Conservation (phyloP, 64 coral and sea anemone genomes). For the Dendronephthya gigantea region DNA sequence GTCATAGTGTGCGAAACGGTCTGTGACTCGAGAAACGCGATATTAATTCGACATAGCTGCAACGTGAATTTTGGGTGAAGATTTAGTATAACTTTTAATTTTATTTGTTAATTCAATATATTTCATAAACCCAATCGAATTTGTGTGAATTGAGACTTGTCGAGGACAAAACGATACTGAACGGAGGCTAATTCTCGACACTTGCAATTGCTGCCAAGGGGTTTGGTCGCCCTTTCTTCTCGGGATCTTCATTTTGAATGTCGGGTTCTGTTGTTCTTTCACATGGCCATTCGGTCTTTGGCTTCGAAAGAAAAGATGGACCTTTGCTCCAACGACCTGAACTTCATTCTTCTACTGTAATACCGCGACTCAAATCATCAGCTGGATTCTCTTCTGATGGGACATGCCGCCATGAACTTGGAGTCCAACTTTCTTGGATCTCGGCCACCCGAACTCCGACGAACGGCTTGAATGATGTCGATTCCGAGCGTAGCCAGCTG, state of each 20-base stretch:
- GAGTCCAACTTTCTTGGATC: conserved; percentile 18
- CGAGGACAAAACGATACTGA: too few species aligned
- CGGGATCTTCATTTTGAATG: neutral
- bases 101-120: too few species aligned
- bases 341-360: neutral
- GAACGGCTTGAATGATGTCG: conserved; percentile 12
- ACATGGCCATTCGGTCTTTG: conserved; percentile 14
- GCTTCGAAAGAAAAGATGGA: neutral
- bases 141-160: too few species aligned
- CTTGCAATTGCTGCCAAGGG: neutral
- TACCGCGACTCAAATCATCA: conserved; percentile 27
- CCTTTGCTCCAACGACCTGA: conserved; percentile 26
- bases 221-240: too few species aligned
- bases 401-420: neutral
- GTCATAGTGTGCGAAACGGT: too few species aligned
- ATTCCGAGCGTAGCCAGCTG: conserved; percentile 13
- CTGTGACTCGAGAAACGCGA: too few species aligned
- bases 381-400: conserved; percentile 22
- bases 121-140: too few species aligned
- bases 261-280: neutral
- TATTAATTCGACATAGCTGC: too few species aligned
- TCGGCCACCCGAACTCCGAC: conserved; percentile 31
- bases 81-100: too few species aligned
- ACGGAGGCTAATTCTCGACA: too few species aligned
- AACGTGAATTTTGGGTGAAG: too few species aligned